Base-by-base conservation (phyloP, 2,113 vertebrate species). In the Petromus typicus region DNA sequence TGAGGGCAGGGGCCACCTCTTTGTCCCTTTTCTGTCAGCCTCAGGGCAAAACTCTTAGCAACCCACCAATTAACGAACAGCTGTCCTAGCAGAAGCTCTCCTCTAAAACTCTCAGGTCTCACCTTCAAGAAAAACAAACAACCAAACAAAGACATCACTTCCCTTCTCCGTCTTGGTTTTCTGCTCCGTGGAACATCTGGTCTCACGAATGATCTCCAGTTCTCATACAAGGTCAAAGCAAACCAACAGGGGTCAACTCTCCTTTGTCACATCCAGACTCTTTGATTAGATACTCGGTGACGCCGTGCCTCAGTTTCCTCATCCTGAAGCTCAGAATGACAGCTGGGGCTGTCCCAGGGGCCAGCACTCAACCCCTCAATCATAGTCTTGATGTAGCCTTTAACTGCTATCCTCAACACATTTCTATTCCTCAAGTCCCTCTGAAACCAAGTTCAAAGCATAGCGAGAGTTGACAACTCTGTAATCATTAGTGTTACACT, bases 1-100 rank as follows among this genome's bases (percentile, higher is more conserved):
- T 10, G 48, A 82, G 86, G 86, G 79, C 95, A 71, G 20, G 45
- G 63, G 93, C 64, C 94, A 78, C 48, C 43, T 59, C 34, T 81
- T 83, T n/a, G 12, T 73, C 23, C 11, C 13, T 63, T 66, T 11
- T 0, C 5, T 14, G 2, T n/a, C 16, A 51, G 64, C 45, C 95
- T 48, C 34, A 9, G 85, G 94, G 94, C 94, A 86, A 79, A 56
- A n/a, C 12, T 64, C 71, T 88, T 63, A 75, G 78, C 82, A 89
- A 43, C 79, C 69, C 56, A 48, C 13, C 76, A 86, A 45, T 86
- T 78, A 92, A 66, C 69, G 5, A 51, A 51, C 6, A 64, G 73
- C 51, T n/a, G 23, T 56, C 76, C 16, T 32, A 9, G 4, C 34
- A 12, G 63, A 86, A 76, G 1, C 30, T 56, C 54, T 63, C 86